phyloP scores from a whole-genome alignment of 1,140 invertebrate species.

The Sinonovacula constricta region DNA sequence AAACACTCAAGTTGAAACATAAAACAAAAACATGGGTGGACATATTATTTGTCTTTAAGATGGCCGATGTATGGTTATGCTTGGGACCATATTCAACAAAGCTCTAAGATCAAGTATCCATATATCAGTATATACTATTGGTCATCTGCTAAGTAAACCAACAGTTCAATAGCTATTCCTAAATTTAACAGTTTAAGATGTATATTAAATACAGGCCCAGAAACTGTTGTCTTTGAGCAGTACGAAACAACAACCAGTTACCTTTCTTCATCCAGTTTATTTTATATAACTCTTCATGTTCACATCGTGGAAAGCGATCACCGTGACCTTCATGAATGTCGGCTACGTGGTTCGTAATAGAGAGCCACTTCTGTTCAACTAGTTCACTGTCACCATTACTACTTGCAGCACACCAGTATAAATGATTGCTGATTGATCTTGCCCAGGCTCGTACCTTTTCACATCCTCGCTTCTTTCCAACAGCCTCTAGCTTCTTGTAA shows the following conservation, averaged over 20 bases:
- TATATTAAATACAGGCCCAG: no score
- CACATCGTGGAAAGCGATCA: slow-evolving; percentile 23
- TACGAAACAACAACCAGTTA: slow-evolving; percentile 6
- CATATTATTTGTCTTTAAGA: no score
- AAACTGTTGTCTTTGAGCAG: no score
- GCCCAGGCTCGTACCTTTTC: slow-evolving; percentile 25
- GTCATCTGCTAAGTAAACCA: no score
- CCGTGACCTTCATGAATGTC: slow-evolving; percentile 52
- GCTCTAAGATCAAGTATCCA: no score
- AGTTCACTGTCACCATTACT: slow-evolving; percentile 32
- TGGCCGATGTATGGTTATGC: no score
- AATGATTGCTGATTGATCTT: slow-evolving; percentile 48
- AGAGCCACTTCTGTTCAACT: slow-evolving; percentile 46
- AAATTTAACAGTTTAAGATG: no score
- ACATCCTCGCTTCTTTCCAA: slow-evolving; percentile 41
- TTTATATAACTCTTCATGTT: slow-evolving; percentile 20
- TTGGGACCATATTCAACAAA: no score
- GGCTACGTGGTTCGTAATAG: slow-evolving; percentile 47
- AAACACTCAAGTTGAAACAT: no score
- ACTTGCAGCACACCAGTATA: slow-evolving; percentile 54
- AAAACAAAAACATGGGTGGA: no score
- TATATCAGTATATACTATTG: no score
- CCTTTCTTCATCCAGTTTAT: slow-evolving; percentile 55
- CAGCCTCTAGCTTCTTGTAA: slow-evolving; percentile 24
- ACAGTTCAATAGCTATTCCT: no score